These are phyloP conservation scores for Mionectes macconnelli DNA, from an alignment of 2,113 vertebrate genomes.

Conservation along the genomic window DNA sequence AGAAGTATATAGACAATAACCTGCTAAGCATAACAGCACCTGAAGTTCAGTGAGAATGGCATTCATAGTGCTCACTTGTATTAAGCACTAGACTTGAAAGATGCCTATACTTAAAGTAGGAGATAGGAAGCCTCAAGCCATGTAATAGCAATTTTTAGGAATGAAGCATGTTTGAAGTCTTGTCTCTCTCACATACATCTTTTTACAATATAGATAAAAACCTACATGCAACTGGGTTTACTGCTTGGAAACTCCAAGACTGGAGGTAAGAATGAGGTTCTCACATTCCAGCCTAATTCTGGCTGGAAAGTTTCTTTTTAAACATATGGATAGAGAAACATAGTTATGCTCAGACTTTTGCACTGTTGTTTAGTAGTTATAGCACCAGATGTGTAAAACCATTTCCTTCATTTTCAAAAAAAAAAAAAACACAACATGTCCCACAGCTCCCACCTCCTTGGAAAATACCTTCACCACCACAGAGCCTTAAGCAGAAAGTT, in stretches of 20 bases:
- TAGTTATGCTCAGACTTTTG: neutral
- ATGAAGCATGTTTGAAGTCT: neutral
- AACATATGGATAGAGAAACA: neutral
- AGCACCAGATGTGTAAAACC: neutral
- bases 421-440: neutral
- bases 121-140: neutral
- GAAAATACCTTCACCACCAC: neutral
- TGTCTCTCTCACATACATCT: neutral
- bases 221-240: neutral
- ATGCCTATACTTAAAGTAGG: neutral
- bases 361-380: neutral
- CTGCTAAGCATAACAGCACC: neutral
- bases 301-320: neutral
- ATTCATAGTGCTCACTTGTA: neutral
- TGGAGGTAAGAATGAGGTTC: neutral
- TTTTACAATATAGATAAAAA: neutral
- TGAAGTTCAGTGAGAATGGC: neutral
- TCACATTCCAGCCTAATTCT: too few species aligned
- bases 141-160: neutral
- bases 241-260: neutral
- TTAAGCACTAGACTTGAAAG: neutral
- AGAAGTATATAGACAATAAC: neutral
- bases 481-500: neutral
- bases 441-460: neutral
- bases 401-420: neutral